Evolutionary conservation across 2,888 invertebrate species (phyloP).

Genomic region (Crocallis elinguaria): DNA sequence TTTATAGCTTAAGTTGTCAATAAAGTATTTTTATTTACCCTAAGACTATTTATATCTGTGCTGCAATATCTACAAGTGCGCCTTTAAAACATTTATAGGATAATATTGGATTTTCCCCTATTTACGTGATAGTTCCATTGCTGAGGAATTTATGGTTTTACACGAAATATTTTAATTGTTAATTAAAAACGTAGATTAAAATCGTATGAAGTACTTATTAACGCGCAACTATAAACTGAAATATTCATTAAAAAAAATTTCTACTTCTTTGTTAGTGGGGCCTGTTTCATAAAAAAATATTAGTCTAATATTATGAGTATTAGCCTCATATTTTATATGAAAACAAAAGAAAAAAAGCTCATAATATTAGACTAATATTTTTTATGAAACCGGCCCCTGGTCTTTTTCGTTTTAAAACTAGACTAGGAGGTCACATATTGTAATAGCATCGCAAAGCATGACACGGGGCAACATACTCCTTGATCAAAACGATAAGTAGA

Average conservation of each 20-base stretch:
- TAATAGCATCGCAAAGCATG: conserved; percentile 38
- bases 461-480: conserved; percentile 53
- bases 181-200: too few species aligned
- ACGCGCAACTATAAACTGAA: too few species aligned
- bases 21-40: neutral
- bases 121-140: neutral
- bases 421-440: conserved; percentile 35
- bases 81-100: neutral
- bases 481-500: conserved; percentile 76
- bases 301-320: too few species aligned
- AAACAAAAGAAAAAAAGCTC: too few species aligned
- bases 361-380: too few species aligned
- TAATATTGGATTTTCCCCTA: neutral
- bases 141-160: neutral
- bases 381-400: too few species aligned
- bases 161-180: too few species aligned
- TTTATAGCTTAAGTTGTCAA: neutral
- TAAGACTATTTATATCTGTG: neutral
- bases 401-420: conserved; percentile 7
- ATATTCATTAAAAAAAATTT: too few species aligned
- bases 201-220: too few species aligned
- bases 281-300: too few species aligned
- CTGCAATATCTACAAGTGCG: neutral
- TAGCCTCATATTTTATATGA: too few species aligned
- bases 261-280: too few species aligned